Percentiles rank a stretch among this genome's conserved stretches.
These are phyloP conservation scores for Elanus axillaris DNA, from an alignment of 2,113 vertebrate genomes.

Conservation along the genomic window DNA sequence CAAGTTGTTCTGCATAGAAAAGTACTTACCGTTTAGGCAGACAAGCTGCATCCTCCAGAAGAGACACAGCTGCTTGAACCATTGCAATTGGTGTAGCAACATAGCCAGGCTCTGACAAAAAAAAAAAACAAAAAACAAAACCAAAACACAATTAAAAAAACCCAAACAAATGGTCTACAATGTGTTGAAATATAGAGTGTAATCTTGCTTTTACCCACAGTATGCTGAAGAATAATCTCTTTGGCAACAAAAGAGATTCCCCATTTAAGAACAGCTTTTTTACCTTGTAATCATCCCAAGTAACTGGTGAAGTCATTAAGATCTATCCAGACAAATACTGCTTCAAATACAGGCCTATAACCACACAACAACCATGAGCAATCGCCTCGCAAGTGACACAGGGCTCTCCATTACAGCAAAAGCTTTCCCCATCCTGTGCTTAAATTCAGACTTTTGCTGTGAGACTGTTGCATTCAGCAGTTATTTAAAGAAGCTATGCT, in stretches of 20 bases:
- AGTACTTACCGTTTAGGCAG: conserved; percentile 86
- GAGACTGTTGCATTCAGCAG: background rate
- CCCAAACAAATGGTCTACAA: background rate
- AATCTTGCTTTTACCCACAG: background rate
- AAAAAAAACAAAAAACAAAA: background rate
- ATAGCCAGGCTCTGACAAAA: conserved; percentile 82
- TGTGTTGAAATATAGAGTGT: background rate
- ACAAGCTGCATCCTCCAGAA: conserved; percentile 82
- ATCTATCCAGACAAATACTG: background rate
- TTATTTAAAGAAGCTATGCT: background rate
- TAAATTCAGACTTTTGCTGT: background rate
- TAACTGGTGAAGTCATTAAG: background rate
- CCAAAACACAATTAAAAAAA: no score
- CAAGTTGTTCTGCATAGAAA: background rate
- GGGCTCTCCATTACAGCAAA: background rate
- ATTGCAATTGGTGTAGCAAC: conserved; percentile 88
- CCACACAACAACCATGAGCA: background rate
- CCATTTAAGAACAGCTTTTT: background rate
- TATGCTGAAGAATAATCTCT: background rate
- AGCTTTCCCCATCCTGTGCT: background rate
- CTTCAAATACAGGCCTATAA: background rate
- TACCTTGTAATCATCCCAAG: background rate
- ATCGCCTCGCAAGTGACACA: background rate
- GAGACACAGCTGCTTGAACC: conserved; percentile 89
- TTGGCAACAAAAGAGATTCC: background rate